Evolutionary conservation across 2,113 vertebrate species (phyloP), one percentile per base, ranked within the genome.

Genomic region (Boulengeromyrus knoepffleri): DNA sequence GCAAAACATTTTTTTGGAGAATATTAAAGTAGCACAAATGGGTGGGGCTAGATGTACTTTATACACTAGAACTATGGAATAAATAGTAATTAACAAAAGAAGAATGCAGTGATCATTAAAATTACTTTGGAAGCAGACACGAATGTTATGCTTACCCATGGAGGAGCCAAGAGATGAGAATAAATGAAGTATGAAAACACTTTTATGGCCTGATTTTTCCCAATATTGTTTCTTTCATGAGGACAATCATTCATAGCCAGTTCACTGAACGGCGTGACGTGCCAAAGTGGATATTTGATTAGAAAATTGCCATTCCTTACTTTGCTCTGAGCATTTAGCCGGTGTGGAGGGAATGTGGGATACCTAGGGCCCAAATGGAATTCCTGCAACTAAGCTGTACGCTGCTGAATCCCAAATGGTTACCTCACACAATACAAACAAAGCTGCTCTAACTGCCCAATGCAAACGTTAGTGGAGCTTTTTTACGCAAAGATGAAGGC

Each of bases 181-280:
- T 27, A 88, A 62, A 88, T 62, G 87, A 88, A 88, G 87, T 45
- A 31, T 62, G 39, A 62, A 62, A 88, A 88, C 87, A 88, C 52
- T 46, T 45, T 88, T 58, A 88, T 12, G 19, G 39, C 27, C 46
- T 88, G 53, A 88, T 88, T 88, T 88, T 88, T 62, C 53, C 52
- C 87, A 87, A 45, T 88, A 88, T 88, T 62, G 52, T 88, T 88
- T 45, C 56, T 45, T 88, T 88, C 87, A 88, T 6, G 7, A 56
- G 87, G 52, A 88, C 87, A 42, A 62, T 88, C 87, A 62, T 88
- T 88, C 56, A 88, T 62, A 45, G 87, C 39, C 87, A 88, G 36
- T 88, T 88, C 52, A 88, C 47, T 62, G 87, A 62, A 62, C 39
- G 53, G 31, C 19, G 19, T 31, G 56, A 88, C 56, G 31, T 88